phyloP scores from a whole-genome alignment of 2,888 invertebrate genomes.

The Trichopoda pennipes region DNA sequence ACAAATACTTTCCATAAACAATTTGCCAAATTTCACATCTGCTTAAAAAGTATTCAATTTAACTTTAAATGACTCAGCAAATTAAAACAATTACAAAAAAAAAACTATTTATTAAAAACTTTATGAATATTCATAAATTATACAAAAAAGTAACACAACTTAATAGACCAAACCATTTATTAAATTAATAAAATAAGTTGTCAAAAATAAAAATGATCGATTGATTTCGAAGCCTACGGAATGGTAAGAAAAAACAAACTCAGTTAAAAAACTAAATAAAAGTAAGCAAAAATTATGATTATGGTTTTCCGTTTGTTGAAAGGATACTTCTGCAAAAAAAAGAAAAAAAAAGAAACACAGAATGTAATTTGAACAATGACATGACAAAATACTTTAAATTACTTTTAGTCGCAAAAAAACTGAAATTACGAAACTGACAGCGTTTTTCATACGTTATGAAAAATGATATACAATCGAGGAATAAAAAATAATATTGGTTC shows the following conservation, averaged over 20 bases:
- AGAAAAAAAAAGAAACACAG: conserved; percentile 17
- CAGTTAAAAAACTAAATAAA: conserved; percentile 72
- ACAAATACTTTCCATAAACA: neutral
- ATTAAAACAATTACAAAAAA: conserved; percentile 26
- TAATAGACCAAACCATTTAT: conserved; percentile 50
- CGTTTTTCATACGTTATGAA: conserved; percentile 59
- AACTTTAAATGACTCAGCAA: conserved; percentile 58
- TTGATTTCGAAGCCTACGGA: conserved; percentile 67
- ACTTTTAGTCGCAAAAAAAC: conserved; percentile 53
- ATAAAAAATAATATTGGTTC: conserved; percentile 46
- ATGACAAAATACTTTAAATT: conserved; percentile 66
- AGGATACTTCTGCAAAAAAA: conserved; percentile 43
- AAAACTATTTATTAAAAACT: conserved; percentile 27
- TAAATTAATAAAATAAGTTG: conserved; percentile 59
- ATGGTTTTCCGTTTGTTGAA: conserved; percentile 56
- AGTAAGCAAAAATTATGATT: conserved; percentile 44
- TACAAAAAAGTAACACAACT: conserved; percentile 19
- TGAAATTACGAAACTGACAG: conserved; percentile 34
- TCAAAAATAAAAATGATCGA: conserved; percentile 69
- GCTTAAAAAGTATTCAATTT: neutral
- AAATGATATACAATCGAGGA: conserved; percentile 56
- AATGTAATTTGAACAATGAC: conserved; percentile 62
- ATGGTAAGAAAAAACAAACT: conserved; percentile 70
- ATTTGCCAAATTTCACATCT: conserved; percentile 13
- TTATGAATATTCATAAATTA: conserved; percentile 59